These are phyloP conservation scores for Prochilodus magdalenae DNA, from an alignment of 2,113 vertebrate species.

Conservation along the genomic window DNA sequence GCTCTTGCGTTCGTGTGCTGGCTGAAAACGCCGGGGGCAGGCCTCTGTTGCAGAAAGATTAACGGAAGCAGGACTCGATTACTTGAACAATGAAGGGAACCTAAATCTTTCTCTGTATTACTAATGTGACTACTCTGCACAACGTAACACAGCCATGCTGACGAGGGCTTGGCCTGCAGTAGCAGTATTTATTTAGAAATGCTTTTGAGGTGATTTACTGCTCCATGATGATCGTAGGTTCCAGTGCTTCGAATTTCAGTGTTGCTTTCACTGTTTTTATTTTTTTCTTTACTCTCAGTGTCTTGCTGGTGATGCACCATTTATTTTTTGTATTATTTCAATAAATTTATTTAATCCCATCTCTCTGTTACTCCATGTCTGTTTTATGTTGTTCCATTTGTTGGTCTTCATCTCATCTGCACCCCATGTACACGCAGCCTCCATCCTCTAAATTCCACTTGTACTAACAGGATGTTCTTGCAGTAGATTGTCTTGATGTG, in stretches of 20 bases:
- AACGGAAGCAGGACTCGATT: constrained; percentile 1
- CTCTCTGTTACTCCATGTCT: constrained; percentile 18
- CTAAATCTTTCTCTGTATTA: constrained; percentile 13
- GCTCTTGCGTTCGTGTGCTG: neutral
- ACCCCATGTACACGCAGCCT: neutral
- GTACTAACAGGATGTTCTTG: neutral
- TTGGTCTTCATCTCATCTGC: neutral
- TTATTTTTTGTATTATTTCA: constrained; percentile 49
- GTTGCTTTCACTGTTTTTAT: constrained; percentile 12
- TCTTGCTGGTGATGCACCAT: constrained; percentile 5
- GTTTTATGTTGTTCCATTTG: neutral
- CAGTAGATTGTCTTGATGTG: neutral
- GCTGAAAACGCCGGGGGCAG: neutral
- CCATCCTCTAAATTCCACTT: neutral
- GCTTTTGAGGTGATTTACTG: neutral
- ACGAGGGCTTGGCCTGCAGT: no score
- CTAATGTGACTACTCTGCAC: constrained; percentile 9
- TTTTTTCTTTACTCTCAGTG: constrained; percentile 13
- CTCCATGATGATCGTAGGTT: neutral
- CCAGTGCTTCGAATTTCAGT: neutral
- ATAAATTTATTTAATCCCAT: constrained; percentile 52
- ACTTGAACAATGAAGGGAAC: constrained; percentile 33
- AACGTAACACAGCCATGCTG: neutral
- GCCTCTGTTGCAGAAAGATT: neutral
- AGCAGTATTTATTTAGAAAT: neutral